Evolutionary conservation across 2,113 vertebrate species (phyloP).

Genomic region (Ammodytes marinus): DNA sequence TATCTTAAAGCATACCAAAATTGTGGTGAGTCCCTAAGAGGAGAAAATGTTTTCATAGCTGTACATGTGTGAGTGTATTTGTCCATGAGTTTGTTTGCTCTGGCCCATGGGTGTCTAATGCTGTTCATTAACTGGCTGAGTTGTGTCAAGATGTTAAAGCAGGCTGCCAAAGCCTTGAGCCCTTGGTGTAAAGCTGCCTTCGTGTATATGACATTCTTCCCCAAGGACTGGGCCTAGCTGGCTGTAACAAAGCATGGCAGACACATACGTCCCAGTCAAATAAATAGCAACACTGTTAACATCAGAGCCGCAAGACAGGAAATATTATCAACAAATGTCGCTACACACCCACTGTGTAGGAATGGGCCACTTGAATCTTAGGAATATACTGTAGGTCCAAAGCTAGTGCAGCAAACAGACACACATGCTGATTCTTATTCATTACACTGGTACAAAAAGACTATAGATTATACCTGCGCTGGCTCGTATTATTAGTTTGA

Average conservation of each 20-base stretch:
- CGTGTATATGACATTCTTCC: conserved; percentile 51
- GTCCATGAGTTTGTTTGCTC: conserved; percentile 31
- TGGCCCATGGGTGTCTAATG: conserved; percentile 51
- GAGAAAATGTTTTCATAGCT: neutral
- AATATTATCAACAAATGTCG: conserved; percentile 30
- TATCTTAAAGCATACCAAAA: neutral
- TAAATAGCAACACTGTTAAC: conserved; percentile 64
- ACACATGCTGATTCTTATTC: neutral
- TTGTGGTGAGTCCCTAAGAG: neutral
- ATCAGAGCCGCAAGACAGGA: conserved; percentile 53
- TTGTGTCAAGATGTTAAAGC: conserved; percentile 70
- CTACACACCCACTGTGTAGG: conserved; percentile 4
- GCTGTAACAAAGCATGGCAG: conserved; percentile 64
- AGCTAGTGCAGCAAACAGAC: conserved; percentile 2
- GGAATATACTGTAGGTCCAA: neutral
- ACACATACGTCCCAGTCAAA: conserved; percentile 72
- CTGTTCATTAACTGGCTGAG: conserved; percentile 71
- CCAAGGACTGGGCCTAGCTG: conserved; percentile 49
- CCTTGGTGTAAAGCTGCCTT: conserved; percentile 54
- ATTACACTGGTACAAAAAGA: conserved; percentile 27
- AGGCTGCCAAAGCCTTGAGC: conserved; percentile 60
- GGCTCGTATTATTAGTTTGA: conserved; percentile 11
- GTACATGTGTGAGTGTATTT: conserved; percentile 31
- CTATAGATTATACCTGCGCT: neutral
- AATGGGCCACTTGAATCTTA: conserved; percentile 14